Conservation (phyloP, 1,140 invertebrate genomes). For the Mizuhopecten yessoensis region DNA sequence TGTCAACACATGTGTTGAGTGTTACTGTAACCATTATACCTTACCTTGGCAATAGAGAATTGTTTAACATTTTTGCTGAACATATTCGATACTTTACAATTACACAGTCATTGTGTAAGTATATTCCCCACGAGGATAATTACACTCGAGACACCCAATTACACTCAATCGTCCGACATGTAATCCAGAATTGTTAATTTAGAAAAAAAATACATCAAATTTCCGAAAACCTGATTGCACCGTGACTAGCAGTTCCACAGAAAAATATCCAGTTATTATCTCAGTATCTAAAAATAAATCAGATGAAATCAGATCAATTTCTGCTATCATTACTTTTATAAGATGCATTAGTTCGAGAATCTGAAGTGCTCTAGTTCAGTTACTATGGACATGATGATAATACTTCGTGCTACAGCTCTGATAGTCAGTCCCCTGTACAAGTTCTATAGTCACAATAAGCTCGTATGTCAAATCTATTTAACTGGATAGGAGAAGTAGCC, state of each 20-base stretch:
- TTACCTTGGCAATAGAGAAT: neutral
- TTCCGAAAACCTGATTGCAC: neutral
- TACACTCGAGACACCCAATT: neutral
- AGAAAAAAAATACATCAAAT: neutral
- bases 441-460: no score
- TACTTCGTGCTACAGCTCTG: no score
- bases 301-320: no score
- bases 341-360: no score
- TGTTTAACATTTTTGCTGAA: neutral
- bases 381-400: no score
- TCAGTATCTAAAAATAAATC: no score
- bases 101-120: neutral
- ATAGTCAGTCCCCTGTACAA: no score
- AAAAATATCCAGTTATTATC: no score
- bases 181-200: slow-evolving; percentile 6
- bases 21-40: neutral
- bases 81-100: neutral
- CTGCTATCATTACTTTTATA: no score
- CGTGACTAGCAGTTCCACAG: neutral
- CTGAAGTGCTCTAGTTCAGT: no score
- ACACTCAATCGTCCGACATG: neutral
- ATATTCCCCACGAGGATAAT: neutral
- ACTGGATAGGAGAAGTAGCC: no score
- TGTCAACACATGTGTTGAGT: neutral
- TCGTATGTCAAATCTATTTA: no score